A percentile compares a stretch with the other conserved stretches of the same genome.
These are phyloP conservation scores for Telmatochromis brachygnathus DNA, from an alignment of 2,113 vertebrate species.

Conservation along the genomic window DNA sequence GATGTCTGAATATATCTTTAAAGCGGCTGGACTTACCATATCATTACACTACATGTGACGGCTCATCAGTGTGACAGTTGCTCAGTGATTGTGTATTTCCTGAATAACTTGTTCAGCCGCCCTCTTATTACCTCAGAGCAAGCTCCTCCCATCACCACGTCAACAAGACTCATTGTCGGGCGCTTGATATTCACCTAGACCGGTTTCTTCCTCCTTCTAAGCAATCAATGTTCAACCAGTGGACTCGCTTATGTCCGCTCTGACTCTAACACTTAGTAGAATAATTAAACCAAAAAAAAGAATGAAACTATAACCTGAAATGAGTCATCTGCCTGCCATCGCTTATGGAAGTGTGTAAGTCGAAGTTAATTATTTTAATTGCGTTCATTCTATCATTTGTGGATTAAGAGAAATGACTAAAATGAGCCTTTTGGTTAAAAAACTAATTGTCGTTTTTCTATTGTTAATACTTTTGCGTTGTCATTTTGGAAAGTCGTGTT, in stretches of 20 bases:
- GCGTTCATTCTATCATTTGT: neutral
- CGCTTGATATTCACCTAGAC: neutral
- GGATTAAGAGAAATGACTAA: neutral
- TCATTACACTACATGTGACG: neutral
- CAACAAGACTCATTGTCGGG: neutral
- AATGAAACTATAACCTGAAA: neutral
- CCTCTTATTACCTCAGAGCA: neutral
- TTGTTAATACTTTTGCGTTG: neutral
- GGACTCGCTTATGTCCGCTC: neutral
- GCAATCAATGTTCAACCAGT: neutral
- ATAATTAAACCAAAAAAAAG: neutral
- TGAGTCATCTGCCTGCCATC: neutral
- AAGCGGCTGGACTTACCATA: neutral
- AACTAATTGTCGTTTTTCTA: neutral
- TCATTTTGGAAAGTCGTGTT: neutral
- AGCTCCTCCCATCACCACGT: slow-evolving; percentile 36
- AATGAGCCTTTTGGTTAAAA: neutral
- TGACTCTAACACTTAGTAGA: neutral
- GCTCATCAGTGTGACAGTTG: neutral
- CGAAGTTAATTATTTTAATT: neutral
- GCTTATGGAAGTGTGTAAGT: slow-evolving; percentile 8
- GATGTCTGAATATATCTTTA: neutral
- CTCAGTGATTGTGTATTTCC: neutral
- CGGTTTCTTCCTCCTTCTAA: neutral
- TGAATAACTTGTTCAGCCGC: slow-evolving; percentile 15